phyloP scores from a whole-genome alignment of 2,113 vertebrate genomes.

The Pelmatolapia mariae region DNA sequence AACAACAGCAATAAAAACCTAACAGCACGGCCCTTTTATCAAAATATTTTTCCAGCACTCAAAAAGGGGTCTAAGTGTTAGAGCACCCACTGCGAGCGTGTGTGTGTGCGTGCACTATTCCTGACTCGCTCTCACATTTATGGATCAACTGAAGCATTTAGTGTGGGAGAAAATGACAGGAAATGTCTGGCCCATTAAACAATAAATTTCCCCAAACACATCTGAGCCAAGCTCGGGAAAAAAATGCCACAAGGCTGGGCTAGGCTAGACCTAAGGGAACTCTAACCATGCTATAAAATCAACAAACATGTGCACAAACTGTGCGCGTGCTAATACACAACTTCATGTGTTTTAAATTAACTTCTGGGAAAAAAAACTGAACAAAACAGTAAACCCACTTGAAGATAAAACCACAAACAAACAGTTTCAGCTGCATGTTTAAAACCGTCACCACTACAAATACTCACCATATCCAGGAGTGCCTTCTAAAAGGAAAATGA shows the following conservation, averaged over 20 bases:
- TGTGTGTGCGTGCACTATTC: not conserved
- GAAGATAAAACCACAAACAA: not conserved
- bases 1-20: conserved; percentile 3
- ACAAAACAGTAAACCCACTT: not conserved
- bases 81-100: not conserved
- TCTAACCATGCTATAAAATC: conserved; percentile 14
- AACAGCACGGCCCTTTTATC: not conserved
- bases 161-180: conserved; percentile 64
- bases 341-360: not conserved
- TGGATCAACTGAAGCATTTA: conserved; percentile 45
- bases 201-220: conserved; percentile 59
- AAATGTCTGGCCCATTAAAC: conserved; percentile 64
- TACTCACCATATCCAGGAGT: conserved; percentile 99
- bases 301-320: not conserved
- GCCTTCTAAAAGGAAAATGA: conserved; percentile 91
- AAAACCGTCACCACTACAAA: not conserved
- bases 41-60: not conserved
- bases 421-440: not conserved
- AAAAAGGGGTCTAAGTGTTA: not conserved
- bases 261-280: not conserved
- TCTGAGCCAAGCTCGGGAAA: conserved; percentile 5
- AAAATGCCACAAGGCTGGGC: conserved; percentile 1
- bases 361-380: not conserved
- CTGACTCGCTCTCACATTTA: conserved; percentile 25
- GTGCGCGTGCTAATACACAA: not conserved